Evolutionary conservation across 2,113 vertebrate genomes (phyloP).

Genomic region (Dissostichus mawsoni): DNA sequence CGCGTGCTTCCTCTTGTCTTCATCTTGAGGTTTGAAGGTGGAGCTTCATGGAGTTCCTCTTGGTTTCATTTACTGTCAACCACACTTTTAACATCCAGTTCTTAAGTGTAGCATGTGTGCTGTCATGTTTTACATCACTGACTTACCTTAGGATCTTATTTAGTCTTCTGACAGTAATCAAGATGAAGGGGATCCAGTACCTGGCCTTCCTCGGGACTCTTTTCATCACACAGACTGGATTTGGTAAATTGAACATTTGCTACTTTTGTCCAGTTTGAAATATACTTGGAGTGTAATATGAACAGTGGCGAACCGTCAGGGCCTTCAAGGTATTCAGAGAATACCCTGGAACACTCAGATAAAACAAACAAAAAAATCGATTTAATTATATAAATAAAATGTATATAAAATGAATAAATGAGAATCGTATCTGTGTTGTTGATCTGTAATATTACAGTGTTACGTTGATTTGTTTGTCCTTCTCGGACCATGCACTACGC

Average conservation of each 20-base stretch:
- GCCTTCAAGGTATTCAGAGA: too few species aligned
- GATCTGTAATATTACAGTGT: too few species aligned
- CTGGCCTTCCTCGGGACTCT: slow-evolving; percentile 47
- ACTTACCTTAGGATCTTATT: neutral
- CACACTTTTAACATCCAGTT: neutral
- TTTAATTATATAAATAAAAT: too few species aligned
- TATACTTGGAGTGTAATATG: neutral
- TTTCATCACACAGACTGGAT: slow-evolving; percentile 18
- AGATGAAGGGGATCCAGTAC: slow-evolving; percentile 34
- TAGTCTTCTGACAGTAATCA: neutral
- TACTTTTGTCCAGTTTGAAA: neutral
- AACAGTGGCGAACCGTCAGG: too few species aligned
- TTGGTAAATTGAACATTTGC: slow-evolving; percentile 58
- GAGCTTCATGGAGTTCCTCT: slow-evolving; percentile 69
- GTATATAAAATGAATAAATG: too few species aligned
- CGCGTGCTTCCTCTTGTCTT: slow-evolving; percentile 48
- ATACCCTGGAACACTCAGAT: too few species aligned
- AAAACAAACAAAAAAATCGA: too few species aligned
- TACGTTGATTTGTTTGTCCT: too few species aligned
- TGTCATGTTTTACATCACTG: slow-evolving; percentile 35
- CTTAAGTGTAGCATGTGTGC: neutral
- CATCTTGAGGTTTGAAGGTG: slow-evolving; percentile 64
- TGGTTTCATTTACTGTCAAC: slow-evolving; percentile 54
- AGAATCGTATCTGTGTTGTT: too few species aligned
- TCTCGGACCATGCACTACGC: too few species aligned